These are phyloP conservation scores for Echiichthys vipera DNA, from an alignment of 2,797 vertebrate species.

Conservation along the genomic window DNA sequence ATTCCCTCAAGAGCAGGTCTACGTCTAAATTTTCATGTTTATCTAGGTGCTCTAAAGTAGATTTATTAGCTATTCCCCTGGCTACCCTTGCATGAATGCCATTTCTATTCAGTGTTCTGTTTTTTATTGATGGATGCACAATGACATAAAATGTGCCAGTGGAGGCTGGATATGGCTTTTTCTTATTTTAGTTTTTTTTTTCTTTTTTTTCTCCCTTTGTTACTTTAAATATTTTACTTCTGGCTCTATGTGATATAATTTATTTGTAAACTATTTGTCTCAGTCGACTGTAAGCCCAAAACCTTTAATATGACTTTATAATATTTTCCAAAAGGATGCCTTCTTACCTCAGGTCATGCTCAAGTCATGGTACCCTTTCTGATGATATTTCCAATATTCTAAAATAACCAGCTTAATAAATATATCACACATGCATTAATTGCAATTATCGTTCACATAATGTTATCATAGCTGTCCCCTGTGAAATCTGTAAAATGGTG, in stretches of 20 bases:
- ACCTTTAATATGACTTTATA: conserved; percentile 27
- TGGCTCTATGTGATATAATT: conserved; percentile 17
- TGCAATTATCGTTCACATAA: neutral
- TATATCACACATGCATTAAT: neutral
- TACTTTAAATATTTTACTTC: conserved; percentile 29
- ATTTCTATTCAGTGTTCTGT: conserved; percentile 38
- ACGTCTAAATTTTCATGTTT: neutral
- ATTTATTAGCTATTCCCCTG: conserved; percentile 4
- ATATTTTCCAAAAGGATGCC: conserved; percentile 22
- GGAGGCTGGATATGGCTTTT: conserved; percentile 5
- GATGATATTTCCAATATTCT: neutral
- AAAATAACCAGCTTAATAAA: neutral
- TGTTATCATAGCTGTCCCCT: neutral
- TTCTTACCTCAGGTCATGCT: conserved; percentile 11
- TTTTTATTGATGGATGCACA: conserved; percentile 50
- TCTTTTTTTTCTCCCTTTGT: conserved; percentile 13
- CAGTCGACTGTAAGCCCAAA: neutral
- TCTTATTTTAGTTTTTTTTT: neutral
- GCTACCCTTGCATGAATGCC: conserved; percentile 17
- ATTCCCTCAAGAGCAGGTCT: neutral
- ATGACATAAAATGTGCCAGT: conserved; percentile 29
- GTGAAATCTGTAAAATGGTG: neutral
- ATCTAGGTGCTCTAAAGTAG: conserved; percentile 10
- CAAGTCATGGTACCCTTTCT: neutral
- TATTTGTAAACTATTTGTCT: conserved; percentile 34